A percentile compares a stretch with the other conserved stretches of the same genome.
Evolutionary conservation across 2,797 vertebrate species (phyloP).

Genomic region (Streptopelia turtur): DNA sequence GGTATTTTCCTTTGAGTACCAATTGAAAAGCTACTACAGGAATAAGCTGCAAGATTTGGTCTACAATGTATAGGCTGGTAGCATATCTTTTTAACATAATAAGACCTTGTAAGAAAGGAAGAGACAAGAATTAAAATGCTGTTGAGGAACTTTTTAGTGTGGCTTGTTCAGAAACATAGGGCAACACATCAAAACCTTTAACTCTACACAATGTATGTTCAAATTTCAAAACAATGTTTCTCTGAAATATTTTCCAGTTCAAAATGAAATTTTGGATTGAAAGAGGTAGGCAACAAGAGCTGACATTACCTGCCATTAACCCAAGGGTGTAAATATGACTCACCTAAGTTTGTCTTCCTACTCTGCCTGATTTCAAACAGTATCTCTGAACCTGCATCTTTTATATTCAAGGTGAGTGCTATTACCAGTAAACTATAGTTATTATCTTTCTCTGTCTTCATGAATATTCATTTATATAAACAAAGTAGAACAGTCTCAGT

Average conservation of each 20-base stretch:
- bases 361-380: background rate
- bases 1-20: background rate
- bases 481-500: background rate
- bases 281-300: background rate
- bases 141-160: background rate
- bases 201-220: background rate
- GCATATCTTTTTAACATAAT: background rate
- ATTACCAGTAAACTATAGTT: background rate
- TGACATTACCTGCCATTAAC: background rate
- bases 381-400: background rate
- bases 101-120: background rate
- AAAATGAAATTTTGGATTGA: background rate
- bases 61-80: rapidly evolving
- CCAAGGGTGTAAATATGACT: background rate
- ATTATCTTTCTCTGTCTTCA: background rate
- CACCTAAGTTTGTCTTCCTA: background rate
- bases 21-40: background rate
- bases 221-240: background rate
- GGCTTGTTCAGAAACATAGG: background rate
- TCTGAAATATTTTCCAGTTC: background rate
- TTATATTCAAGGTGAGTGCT: background rate
- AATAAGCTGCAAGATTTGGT: background rate
- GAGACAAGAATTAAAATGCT: background rate
- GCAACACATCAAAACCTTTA: background rate
- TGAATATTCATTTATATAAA: constrained; percentile 4